Evolutionary conservation across 2,113 vertebrate genomes (phyloP), one percentile per base, ranked within the genome.

Genomic region (Scortum barcoo): DNA sequence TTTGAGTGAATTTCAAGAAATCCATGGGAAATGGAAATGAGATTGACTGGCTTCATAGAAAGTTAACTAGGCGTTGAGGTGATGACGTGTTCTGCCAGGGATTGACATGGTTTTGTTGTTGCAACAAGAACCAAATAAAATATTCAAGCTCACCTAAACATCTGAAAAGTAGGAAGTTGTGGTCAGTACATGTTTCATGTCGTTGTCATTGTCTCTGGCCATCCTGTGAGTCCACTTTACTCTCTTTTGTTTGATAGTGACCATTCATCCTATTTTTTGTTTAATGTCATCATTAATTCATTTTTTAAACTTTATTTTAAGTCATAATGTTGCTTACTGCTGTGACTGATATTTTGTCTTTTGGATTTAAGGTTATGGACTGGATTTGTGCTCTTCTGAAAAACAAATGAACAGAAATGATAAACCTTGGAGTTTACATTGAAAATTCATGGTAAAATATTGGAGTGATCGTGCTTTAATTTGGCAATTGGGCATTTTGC

Each of bases 131-230:
- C 22, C 2, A 74, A 76, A 63, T 30, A 10, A 3, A 22, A 13
- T 33, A 10, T 46, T 54, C 0, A 46, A 69, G 42, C 60, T 60
- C 12, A 53, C 33, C 22, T 19, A n/a, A 54, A 38, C 16, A 56
- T n/a, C 4, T 16, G 72, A 63, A 44, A 22, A 30, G 30, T 56
- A 28, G 22, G 26, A 53, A 53, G 24, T 40, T 58, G 36, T 30
- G 48, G 28, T 61, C 62, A 7, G 26, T 56, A 1, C 19, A 58
- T 56, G 50, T 76, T 50, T 79, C 30, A 66, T 36, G 26, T 63
- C 44, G 2, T 12, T n/a, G 40, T 36, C 30, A 30, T 46, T 46
- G 22, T 17, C 3, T 54, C 4, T 50, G n/a, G 7, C 10, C 42
- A 38, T 73, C 30, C 16, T 68, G 7, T 24, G 12, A 44, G 38